These are phyloP conservation scores for Rhopalosiphum nymphaeae DNA, from an alignment of 2,888 invertebrate genomes.

Conservation along the genomic window DNA sequence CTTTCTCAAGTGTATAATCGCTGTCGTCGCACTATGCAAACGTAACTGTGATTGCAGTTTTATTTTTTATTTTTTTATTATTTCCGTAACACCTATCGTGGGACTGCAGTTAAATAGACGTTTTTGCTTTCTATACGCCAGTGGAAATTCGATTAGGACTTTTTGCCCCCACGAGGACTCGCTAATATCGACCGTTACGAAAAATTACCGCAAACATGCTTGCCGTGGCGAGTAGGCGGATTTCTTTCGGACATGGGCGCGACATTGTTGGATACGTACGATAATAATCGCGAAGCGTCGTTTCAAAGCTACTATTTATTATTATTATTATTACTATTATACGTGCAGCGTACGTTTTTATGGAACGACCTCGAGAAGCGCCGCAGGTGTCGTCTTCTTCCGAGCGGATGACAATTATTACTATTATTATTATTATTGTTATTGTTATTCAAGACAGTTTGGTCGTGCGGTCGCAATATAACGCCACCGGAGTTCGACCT, in stretches of 20 bases:
- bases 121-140: neutral
- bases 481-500: constrained; percentile 20
- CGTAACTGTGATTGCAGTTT: neutral
- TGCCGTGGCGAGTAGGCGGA: neutral
- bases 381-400: constrained; percentile 3
- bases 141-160: neutral
- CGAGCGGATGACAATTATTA: constrained; percentile 3
- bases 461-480: constrained; percentile 5
- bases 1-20: neutral
- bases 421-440: neutral
- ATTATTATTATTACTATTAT: neutral
- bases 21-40: neutral
- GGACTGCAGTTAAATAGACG: neutral
- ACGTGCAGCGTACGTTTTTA: neutral
- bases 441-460: neutral
- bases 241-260: neutral
- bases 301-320: neutral
- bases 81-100: neutral
- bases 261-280: neutral
- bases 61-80: neutral
- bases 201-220: neutral
- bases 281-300: neutral
- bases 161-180: neutral
- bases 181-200: neutral
- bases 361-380: neutral